Evolutionary conservation across 2,797 vertebrate species (phyloP).

Genomic region (Ambastaia sidthimunki): DNA sequence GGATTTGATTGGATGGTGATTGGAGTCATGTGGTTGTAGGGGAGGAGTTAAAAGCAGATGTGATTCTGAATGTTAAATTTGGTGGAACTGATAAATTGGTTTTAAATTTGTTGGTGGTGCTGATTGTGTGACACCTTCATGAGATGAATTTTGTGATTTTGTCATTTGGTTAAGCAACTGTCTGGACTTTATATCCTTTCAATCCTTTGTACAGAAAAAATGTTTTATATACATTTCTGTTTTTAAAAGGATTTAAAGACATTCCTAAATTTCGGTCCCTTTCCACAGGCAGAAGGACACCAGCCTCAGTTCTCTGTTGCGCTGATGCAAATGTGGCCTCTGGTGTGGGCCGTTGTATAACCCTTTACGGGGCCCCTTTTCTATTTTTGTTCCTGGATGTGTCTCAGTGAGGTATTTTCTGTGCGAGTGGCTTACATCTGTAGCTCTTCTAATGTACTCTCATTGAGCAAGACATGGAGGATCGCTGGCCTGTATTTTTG

Average conservation of each 20-base stretch:
- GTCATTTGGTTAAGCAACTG: neutral
- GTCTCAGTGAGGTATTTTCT: constrained; percentile 99
- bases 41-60: too few species aligned
- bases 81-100: too few species aligned
- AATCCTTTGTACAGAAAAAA: neutral
- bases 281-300: neutral
- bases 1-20: neutral
- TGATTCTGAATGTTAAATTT: too few species aligned
- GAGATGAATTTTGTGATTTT: neutral
- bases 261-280: neutral
- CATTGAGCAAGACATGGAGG: constrained; percentile 88
- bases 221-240: neutral
- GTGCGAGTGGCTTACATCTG: constrained; percentile 99
- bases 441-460: constrained; percentile 96
- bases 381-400: constrained; percentile 99
- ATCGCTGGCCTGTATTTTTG: constrained; percentile 91
- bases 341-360: constrained; percentile 98
- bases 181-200: neutral
- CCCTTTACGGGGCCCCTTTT: constrained; percentile 98
- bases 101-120: too few species aligned
- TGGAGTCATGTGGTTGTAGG: neutral
- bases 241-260: neutral
- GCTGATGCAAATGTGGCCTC: constrained; percentile 85
- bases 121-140: neutral
- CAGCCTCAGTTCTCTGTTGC: constrained; percentile 33